Evolutionary conservation across 2,797 vertebrate genomes (phyloP).

Genomic region (Rousettus madagascariensis): DNA sequence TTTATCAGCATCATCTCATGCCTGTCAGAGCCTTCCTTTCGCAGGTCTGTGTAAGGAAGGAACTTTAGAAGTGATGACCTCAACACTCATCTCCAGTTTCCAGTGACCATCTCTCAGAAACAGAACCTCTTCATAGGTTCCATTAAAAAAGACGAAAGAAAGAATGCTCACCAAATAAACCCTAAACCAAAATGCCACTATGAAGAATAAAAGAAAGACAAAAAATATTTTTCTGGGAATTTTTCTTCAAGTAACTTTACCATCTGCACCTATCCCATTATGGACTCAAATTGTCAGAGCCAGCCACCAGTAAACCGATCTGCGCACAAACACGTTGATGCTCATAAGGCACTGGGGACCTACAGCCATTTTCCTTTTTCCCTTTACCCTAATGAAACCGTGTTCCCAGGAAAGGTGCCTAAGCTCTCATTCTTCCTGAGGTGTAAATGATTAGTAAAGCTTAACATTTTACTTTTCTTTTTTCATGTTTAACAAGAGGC

Average conservation of each 20-base stretch:
- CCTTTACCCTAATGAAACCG: background rate
- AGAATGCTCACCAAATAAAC: background rate
- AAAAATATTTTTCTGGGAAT: background rate
- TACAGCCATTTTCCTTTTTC: background rate
- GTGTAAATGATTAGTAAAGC: background rate
- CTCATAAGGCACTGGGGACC: background rate
- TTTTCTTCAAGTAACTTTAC: background rate
- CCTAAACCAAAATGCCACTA: background rate
- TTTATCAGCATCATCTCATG: too few relatives aligned
- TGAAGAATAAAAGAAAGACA: background rate
- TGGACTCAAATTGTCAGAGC: too few relatives aligned
- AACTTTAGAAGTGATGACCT: background rate
- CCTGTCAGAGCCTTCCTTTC: background rate
- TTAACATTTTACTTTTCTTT: background rate
- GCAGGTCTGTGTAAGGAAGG: background rate
- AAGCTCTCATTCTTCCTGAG: background rate
- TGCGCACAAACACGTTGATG: background rate
- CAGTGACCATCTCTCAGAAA: background rate
- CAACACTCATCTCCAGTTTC: background rate
- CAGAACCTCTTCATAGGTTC: background rate
- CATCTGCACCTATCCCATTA: background rate
- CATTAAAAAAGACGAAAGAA: background rate
- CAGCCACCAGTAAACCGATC: background rate
- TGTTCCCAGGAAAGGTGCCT: background rate
- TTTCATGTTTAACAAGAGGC: background rate